phyloP scores from a whole-genome alignment of 2,797 vertebrate species.

The Xerus rutilus region DNA sequence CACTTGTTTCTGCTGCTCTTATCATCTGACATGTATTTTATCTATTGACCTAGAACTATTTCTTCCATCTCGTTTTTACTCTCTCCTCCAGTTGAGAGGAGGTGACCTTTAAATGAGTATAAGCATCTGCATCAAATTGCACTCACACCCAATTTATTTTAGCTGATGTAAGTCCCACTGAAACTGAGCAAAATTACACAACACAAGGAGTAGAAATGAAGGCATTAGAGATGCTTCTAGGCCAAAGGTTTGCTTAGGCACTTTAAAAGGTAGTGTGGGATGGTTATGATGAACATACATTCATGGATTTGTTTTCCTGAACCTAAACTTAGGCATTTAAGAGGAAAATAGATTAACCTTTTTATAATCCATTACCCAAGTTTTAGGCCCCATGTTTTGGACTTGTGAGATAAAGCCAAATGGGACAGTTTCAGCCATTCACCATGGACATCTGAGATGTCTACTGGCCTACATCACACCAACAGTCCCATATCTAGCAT shows the following conservation, averaged over 20 bases:
- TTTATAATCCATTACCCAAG: neutral
- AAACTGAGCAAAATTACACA: neutral
- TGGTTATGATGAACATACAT: neutral
- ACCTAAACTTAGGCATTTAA: neutral
- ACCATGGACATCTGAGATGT: neutral
- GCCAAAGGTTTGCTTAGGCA: neutral
- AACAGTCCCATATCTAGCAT: neutral
- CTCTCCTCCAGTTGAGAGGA: neutral
- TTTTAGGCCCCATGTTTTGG: neutral
- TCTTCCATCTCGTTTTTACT: neutral
- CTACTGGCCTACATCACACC: neutral
- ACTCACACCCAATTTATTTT: neutral
- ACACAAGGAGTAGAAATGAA: neutral
- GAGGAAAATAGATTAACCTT: neutral
- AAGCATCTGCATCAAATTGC: neutral
- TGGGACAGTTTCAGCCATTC: neutral
- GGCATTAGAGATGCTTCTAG: neutral
- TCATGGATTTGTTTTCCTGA: constrained; percentile 17
- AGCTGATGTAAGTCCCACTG: neutral
- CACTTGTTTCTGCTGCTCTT: neutral
- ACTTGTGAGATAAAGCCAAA: neutral
- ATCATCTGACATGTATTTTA: neutral
- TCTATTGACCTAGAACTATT: neutral
- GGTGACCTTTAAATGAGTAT: neutral
- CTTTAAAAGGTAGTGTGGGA: neutral